Percentiles rank a stretch among this genome's conserved stretches.
phyloP scores from a whole-genome alignment of 2,888 invertebrate genomes.

The Tromatobia lineatoria region DNA sequence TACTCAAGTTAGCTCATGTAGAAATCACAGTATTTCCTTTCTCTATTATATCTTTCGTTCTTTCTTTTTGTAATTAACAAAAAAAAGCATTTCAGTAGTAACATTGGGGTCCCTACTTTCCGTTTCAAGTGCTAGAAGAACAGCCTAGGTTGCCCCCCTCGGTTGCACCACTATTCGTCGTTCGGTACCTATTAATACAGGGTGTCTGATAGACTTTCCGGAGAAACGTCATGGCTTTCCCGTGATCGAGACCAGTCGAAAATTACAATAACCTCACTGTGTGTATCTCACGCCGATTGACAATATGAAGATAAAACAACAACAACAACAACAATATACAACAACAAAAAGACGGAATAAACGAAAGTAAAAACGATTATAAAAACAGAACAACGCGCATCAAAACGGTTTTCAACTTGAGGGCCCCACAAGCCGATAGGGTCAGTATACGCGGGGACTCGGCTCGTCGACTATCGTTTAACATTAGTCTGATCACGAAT shows the following conservation, averaged over 20 bases:
- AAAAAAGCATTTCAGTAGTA: slow-evolving; percentile 79
- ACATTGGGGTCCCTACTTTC: slow-evolving; percentile 87
- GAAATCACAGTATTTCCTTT: slow-evolving; percentile 62
- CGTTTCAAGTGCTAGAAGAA: slow-evolving; percentile 90
- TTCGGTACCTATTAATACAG: slow-evolving; percentile 74
- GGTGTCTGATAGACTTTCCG: slow-evolving; percentile 74
- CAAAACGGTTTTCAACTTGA: slow-evolving; percentile 25
- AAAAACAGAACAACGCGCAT: background rate
- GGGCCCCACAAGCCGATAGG: slow-evolving; percentile 46
- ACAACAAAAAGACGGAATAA: background rate
- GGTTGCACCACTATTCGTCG: slow-evolving; percentile 85
- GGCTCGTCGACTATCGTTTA: slow-evolving; percentile 37
- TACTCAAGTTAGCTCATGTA: slow-evolving; percentile 76
- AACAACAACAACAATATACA: background rate
- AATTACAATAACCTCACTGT: slow-evolving; percentile 17
- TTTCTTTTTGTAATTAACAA: slow-evolving; percentile 57
- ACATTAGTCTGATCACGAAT: slow-evolving; percentile 10
- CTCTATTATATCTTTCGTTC: slow-evolving; percentile 54
- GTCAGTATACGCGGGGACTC: slow-evolving; percentile 33
- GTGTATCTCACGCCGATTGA: slow-evolving; percentile 40
- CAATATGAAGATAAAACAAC: background rate
- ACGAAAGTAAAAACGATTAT: background rate
- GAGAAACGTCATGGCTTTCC: slow-evolving; percentile 26
- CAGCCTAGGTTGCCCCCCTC: slow-evolving; percentile 88
- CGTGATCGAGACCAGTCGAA: slow-evolving; percentile 28